phyloP scores from a whole-genome alignment of 2,888 invertebrate species.

The Escarpia spicata region DNA sequence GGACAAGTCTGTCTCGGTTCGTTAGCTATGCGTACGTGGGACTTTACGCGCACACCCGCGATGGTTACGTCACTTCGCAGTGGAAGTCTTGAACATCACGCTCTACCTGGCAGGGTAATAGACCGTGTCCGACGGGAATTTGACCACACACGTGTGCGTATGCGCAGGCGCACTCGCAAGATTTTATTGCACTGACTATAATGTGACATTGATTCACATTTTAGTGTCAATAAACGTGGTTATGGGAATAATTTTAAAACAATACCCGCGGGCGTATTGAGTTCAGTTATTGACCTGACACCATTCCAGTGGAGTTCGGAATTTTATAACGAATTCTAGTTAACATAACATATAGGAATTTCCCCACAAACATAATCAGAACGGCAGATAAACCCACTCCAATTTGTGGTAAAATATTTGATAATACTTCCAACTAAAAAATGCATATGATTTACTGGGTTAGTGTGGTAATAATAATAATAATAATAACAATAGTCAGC shows the following conservation, averaged over 20 bases:
- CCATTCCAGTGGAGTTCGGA: background rate
- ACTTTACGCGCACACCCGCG: background rate
- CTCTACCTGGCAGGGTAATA: background rate
- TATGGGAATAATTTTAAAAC: background rate
- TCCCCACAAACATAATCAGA: background rate
- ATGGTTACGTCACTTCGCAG: background rate
- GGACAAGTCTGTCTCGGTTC: background rate
- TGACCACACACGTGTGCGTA: background rate
- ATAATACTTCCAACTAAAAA: background rate
- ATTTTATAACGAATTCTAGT: background rate
- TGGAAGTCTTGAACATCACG: background rate
- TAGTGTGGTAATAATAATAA: background rate
- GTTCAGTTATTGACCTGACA: background rate
- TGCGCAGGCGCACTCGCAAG: background rate
- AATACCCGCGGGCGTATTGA: background rate
- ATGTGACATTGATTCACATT: background rate
- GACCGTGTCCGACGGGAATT: background rate
- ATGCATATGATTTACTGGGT: background rate
- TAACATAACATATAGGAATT: background rate
- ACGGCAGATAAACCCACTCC: background rate
- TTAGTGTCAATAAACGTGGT: background rate
- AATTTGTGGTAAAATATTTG: background rate
- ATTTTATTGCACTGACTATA: background rate
- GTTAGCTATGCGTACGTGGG: background rate
- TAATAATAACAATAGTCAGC: no score